Conservation (phyloP, 2,888 invertebrate genomes). For the Beris morrisii region DNA sequence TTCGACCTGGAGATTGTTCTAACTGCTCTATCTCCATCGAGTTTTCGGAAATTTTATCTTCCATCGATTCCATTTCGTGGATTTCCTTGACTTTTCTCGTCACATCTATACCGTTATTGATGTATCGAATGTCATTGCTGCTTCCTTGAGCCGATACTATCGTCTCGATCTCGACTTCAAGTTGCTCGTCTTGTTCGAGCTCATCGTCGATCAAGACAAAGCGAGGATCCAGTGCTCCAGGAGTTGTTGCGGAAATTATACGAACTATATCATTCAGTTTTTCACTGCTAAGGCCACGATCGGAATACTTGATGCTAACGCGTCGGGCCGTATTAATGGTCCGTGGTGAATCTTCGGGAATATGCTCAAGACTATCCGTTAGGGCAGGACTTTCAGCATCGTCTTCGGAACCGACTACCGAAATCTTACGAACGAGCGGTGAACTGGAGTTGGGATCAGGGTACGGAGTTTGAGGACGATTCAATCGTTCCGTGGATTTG, state of each 20-base stretch:
- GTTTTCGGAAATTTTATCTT: background rate
- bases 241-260: slow-evolving; percentile 10
- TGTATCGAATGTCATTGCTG: slow-evolving; percentile 54
- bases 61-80: background rate
- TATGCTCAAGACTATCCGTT: slow-evolving; percentile 48
- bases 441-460: slow-evolving; percentile 45
- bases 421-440: slow-evolving; percentile 44
- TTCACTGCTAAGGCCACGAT: slow-evolving; percentile 23
- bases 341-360: slow-evolving; percentile 39
- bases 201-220: background rate
- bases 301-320: slow-evolving; percentile 25
- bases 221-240: background rate
- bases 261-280: slow-evolving; percentile 23
- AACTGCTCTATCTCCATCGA: no score
- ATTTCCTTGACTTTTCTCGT: slow-evolving; percentile 47
- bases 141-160: slow-evolving; percentile 45
- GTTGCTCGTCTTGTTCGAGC: slow-evolving; percentile 51
- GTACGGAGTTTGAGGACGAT: slow-evolving; percentile 52
- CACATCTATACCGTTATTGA: slow-evolving; percentile 55
- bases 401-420: slow-evolving; percentile 16
- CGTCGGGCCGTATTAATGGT: background rate
- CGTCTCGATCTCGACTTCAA: slow-evolving; percentile 50
- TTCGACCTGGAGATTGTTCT: background rate
- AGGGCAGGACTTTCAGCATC: slow-evolving; percentile 47
- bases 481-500: slow-evolving; percentile 43